Evolutionary conservation across 2,113 vertebrate genomes (phyloP), one percentile per base, ranked within the genome.

Genomic region (Pyxicephalus adspersus): DNA sequence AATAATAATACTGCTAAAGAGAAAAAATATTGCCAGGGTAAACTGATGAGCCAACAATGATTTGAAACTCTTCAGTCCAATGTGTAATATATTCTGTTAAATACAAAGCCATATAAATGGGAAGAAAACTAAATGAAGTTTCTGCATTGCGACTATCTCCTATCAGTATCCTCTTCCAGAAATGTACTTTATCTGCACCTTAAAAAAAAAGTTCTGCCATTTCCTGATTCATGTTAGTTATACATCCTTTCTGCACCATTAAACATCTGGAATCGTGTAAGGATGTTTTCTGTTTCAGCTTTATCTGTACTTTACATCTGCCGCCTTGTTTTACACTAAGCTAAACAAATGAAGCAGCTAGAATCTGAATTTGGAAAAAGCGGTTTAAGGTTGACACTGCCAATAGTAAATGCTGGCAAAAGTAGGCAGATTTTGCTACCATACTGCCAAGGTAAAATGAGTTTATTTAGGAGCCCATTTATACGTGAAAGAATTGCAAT

Each of bases 231-330:
- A 50, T 28, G 58, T 34, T 63, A 6, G 31, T 76, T 45, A 26
- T 7, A 9, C n/a, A 64, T 23, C 61, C 31, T 63, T 76, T 63
- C 57, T 76, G 73, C 73, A 19, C 73, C 73, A 64, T 76, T 76
- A 76, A 50, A 76, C 73, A 76, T 64, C 57, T 76, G 57, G 73
- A 61, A 76, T 76, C 18, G 31, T 26, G 58, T 28, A 76, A 63
- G 73, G 73, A 76, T 76, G 73, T 76, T 76, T 76, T 76, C 73
- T 28, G 57, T 63, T 58, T 76, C 22, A 17, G 58, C 18, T 63
- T 25, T 64, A 76, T 76, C 73, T 76, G 57, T 34, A 1, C 26
- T 76, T 64, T 76, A 76, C 73, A 76, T 76, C 58, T 76, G 73
- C 73, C 73, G 57, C 73, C 73, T 76, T 50, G n/a, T 63, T 76